Evolutionary conservation across 2,113 vertebrate species (phyloP).

Genomic region (Saccopteryx bilineata): DNA sequence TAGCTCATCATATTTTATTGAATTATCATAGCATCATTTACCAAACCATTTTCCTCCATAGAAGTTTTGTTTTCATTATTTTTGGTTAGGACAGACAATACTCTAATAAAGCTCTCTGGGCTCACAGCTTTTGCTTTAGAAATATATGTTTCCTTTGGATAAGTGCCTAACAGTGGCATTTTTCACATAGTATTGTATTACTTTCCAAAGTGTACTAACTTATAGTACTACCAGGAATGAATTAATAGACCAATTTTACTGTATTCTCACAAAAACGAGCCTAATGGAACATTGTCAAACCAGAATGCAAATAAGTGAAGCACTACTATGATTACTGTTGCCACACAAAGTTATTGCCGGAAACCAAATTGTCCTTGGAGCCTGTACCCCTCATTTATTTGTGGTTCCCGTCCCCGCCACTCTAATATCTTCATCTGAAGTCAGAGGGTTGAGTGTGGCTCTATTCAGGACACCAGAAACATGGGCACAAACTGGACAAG

Average conservation of each 20-base stretch:
- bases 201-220: neutral
- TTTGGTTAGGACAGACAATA: neutral
- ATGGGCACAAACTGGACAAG: neutral
- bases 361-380: neutral
- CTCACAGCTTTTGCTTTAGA: constrained; percentile 9
- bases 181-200: neutral
- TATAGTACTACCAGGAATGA: neutral
- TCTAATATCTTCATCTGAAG: neutral
- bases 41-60: neutral
- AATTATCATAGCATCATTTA: constrained; percentile 20
- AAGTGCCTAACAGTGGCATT: constrained; percentile 32
- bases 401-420: neutral
- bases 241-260: constrained; percentile 11
- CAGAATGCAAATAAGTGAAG: neutral
- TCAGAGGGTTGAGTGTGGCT: neutral
- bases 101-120: neutral
- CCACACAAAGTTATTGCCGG: neutral
- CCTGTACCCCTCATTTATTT: neutral
- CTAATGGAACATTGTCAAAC: neutral
- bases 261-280: neutral
- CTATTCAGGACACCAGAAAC: neutral
- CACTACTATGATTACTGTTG: neutral
- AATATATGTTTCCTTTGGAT: neutral
- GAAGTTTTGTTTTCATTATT: neutral
- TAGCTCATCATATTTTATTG: neutral